Evolutionary conservation across 2,797 vertebrate species (phyloP).

Genomic region (Hippopotamyrus pictus): DNA sequence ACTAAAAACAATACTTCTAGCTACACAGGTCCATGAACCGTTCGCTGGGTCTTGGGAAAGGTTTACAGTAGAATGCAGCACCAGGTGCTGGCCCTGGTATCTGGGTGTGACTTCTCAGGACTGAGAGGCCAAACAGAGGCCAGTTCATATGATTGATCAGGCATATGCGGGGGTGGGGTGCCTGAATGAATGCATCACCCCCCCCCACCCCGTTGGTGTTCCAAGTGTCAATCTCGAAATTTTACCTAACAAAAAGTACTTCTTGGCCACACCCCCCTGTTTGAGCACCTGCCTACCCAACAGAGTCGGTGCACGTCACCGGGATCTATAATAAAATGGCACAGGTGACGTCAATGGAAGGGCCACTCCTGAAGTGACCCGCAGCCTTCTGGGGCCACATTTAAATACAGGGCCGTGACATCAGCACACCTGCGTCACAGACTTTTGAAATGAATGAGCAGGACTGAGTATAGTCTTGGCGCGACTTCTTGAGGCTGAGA

Average conservation of each 20-base stretch:
- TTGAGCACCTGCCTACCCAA: background rate
- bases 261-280: background rate
- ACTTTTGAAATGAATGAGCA: background rate
- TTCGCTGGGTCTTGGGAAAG: background rate
- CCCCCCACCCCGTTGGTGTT: background rate
- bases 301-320: background rate
- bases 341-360: background rate
- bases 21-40: background rate
- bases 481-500: background rate
- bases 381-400: background rate
- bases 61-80: background rate
- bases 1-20: background rate
- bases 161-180: background rate
- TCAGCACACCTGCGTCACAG: background rate
- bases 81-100: background rate
- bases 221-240: background rate
- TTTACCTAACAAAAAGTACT: background rate
- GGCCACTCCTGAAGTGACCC: background rate
- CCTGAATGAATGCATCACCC: background rate
- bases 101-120: background rate
- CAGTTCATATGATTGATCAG: background rate
- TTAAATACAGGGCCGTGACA: background rate
- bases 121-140: background rate
- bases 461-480: background rate
- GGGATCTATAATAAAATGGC: background rate